Conservation (phyloP, 2,797 vertebrate species). For the Cheracebus regulus region DNA sequence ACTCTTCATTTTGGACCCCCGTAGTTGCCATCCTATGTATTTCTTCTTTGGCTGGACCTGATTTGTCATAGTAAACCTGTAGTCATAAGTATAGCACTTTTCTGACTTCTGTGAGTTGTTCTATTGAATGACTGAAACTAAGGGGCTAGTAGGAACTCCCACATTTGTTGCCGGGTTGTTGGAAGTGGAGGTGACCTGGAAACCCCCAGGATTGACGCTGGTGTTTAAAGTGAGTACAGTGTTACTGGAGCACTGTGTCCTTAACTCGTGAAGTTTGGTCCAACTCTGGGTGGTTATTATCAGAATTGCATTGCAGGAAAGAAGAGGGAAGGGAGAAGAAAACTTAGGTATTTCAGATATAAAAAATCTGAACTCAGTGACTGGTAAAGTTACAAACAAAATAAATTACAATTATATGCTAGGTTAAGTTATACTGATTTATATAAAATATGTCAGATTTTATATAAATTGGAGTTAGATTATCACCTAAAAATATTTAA, state of each 20-base stretch:
- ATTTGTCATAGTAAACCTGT: background rate
- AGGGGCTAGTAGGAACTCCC: background rate
- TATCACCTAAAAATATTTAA: background rate
- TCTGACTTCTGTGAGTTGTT: background rate
- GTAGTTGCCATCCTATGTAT: background rate
- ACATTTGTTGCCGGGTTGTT: background rate
- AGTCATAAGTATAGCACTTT: background rate
- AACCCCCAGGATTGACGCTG: background rate
- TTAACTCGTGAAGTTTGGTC: background rate
- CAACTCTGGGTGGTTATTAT: background rate
- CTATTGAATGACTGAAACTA: background rate
- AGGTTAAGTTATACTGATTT: background rate
- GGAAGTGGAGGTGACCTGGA: background rate
- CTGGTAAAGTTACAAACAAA: background rate
- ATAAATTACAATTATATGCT: background rate
- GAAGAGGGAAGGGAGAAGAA: background rate
- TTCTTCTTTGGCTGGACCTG: background rate
- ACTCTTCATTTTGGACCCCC: background rate
- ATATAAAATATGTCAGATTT: background rate
- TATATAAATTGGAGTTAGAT: background rate
- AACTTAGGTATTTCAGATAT: background rate
- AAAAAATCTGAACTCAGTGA: background rate
- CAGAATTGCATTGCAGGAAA: background rate
- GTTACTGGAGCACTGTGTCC: background rate
- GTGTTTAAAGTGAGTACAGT: background rate